These are phyloP conservation scores for Phyllotreta cruciferae DNA, from an alignment of 2,888 invertebrate genomes.

Conservation along the genomic window DNA sequence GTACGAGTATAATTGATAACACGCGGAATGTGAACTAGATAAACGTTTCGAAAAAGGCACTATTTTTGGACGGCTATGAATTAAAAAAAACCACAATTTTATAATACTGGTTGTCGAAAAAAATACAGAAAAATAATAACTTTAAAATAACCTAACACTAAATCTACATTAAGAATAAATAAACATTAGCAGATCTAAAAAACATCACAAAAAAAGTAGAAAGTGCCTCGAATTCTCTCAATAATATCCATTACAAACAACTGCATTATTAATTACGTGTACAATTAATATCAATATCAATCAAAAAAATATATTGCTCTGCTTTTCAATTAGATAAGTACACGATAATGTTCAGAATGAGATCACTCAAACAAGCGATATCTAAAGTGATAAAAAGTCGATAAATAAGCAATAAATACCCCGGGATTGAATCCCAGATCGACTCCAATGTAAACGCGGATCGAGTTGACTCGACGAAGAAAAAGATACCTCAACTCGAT, in stretches of 20 bases:
- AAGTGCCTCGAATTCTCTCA: neutral
- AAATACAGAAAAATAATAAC: conserved; percentile 25
- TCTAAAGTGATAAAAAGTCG: no score
- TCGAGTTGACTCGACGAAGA: no score
- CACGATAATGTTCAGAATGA: no score
- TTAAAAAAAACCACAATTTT: conserved; percentile 21
- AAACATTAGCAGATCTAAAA: neutral
- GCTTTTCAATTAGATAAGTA: no score
- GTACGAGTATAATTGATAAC: conserved; percentile 12
- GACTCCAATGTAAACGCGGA: no score
- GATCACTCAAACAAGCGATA: no score
- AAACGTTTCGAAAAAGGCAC: conserved; percentile 39
- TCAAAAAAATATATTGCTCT: neutral
- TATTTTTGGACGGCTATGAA: conserved; percentile 42
- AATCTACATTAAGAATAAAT: neutral
- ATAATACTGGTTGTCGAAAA: conserved; percentile 43
- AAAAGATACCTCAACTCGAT: no score
- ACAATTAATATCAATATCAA: neutral
- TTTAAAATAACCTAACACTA: neutral
- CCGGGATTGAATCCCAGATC: no score
- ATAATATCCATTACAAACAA: neutral
- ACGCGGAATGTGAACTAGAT: conserved; percentile 32
- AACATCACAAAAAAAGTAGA: conserved; percentile 1
- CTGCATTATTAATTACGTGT: conserved; percentile 1
- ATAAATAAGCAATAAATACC: no score